Evolutionary conservation across 1,140 invertebrate genomes (phyloP).

Genomic region (Hycleus phaleratus): DNA sequence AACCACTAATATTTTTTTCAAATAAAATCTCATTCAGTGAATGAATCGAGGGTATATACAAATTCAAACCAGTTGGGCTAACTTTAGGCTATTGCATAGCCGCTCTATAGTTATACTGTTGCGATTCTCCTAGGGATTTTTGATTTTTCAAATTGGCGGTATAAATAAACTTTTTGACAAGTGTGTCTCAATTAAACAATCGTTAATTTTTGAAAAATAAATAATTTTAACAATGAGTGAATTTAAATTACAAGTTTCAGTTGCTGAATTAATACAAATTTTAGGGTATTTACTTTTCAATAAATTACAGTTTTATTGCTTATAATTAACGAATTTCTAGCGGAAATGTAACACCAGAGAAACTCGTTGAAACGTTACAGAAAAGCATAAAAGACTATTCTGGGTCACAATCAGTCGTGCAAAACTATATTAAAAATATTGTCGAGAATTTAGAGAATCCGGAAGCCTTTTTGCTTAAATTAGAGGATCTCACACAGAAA

Average conservation of each 20-base stretch:
- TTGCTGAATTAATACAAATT: constrained; percentile 42
- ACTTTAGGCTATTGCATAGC: no score
- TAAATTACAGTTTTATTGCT: background rate
- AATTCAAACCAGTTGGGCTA: no score
- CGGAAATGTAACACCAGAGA: constrained; percentile 42
- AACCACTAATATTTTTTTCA: no score
- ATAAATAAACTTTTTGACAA: no score
- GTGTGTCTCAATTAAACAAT: no score
- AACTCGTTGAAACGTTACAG: constrained; percentile 45
- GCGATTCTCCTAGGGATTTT: no score
- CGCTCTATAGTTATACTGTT: no score
- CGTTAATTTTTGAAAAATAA: no score
- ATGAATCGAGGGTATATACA: no score
- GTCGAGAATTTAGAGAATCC: constrained; percentile 40
- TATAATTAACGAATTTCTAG: constrained; percentile 28
- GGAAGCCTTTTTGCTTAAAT: constrained; percentile 45
- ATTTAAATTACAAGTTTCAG: constrained; percentile 46
- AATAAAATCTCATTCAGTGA: no score
- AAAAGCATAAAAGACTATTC: constrained; percentile 34
- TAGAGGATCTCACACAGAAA: constrained; percentile 47
- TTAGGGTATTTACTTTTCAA: constrained; percentile 38
- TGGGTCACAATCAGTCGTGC: constrained; percentile 38
- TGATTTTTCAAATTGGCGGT: no score
- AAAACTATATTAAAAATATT: constrained; percentile 41
- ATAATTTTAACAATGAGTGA: constrained; percentile 42